Conservation (phyloP, 2,888 invertebrate species). For the Willowsia nigromaculata region DNA sequence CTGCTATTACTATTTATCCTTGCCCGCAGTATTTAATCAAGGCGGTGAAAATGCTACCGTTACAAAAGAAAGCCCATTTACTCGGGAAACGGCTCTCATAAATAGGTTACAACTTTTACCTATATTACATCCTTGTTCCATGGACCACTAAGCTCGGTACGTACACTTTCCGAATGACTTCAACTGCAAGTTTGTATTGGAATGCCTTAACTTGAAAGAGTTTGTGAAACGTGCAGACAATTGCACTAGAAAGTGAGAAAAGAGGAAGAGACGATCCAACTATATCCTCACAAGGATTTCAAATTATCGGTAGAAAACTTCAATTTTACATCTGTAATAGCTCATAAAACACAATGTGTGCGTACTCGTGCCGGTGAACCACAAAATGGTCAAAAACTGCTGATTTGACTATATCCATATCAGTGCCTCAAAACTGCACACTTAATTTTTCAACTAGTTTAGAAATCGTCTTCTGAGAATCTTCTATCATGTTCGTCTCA, state of each 20-base stretch:
- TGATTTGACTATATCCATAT: conserved; percentile 7
- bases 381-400: conserved; percentile 9
- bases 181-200: background rate
- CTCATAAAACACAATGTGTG: conserved; percentile 54
- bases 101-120: conserved; percentile 10
- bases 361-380: conserved; percentile 21
- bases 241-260: background rate
- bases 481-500: background rate
- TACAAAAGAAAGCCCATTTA: conserved; percentile 14
- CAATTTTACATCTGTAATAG: conserved; percentile 36
- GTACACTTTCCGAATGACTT: background rate
- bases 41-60: background rate
- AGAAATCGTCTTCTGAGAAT: background rate
- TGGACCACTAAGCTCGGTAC: background rate
- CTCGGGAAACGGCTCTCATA: conserved; percentile 15
- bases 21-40: conserved; percentile 22
- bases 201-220: conserved; percentile 2
- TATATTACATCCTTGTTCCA: background rate
- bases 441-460: background rate
- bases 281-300: conserved; percentile 11
- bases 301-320: conserved; percentile 18
- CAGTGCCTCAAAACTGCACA: background rate
- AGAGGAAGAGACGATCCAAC: too few relatives aligned
- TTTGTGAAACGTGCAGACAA: background rate
- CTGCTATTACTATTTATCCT: background rate